These are phyloP conservation scores for Scaptomyza cyrtandrae DNA, from an alignment of 2,888 invertebrate species.

Conservation along the genomic window DNA sequence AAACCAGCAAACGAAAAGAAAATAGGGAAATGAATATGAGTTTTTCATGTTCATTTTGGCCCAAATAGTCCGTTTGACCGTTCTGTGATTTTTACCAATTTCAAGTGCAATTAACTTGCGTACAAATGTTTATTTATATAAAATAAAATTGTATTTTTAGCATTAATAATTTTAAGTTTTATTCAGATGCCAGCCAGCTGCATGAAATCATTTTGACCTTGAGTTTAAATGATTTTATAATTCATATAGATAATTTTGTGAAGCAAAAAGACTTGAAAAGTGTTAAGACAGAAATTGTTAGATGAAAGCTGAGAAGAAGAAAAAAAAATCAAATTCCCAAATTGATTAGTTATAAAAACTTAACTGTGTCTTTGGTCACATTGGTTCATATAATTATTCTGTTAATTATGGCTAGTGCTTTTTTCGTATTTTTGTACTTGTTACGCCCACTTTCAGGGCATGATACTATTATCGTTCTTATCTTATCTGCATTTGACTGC, in stretches of 20 bases:
- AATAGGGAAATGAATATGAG: conserved; percentile 26
- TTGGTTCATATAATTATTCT: conserved; percentile 6
- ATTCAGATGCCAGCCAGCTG: conserved; percentile 49
- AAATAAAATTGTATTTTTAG: conserved; percentile 58
- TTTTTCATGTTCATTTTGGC: conserved; percentile 18
- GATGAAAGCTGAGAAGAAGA: background rate
- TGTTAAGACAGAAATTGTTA: background rate
- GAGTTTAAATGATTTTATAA: conserved; percentile 35
- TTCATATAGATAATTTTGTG: background rate
- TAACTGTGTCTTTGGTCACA: background rate
- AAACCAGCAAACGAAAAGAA: conserved; percentile 10
- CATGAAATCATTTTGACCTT: conserved; percentile 68
- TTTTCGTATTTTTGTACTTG: background rate
- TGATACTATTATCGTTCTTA: conserved; percentile 35
- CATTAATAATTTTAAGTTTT: conserved; percentile 35
- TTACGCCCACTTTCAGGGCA: conserved; percentile 12
- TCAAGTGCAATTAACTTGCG: conserved; percentile 50
- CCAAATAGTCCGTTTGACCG: conserved; percentile 22
- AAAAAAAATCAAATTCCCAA: too few species aligned
- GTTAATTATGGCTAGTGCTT: conserved; percentile 1
- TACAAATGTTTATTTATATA: conserved; percentile 44
- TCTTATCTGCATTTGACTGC: conserved; percentile 37
- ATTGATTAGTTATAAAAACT: background rate
- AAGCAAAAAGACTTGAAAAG: background rate
- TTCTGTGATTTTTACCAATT: conserved; percentile 3